Evolutionary conservation across 2,888 invertebrate species (phyloP), one percentile per base, ranked within the genome.

Genomic region (Erebia epiphron): DNA sequence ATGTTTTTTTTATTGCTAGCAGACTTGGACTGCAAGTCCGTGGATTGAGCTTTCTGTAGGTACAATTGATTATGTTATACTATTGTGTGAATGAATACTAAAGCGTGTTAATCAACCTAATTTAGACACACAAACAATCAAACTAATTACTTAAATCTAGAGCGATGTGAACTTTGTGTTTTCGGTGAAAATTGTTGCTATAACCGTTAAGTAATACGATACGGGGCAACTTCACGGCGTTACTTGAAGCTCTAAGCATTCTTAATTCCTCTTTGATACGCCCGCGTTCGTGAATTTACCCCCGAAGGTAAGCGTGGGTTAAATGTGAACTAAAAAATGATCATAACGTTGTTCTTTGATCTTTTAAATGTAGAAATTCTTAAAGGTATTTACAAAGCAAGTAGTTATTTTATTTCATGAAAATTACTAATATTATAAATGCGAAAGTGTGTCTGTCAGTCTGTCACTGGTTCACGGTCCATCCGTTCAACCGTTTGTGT

Each of bases 151-250:
- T 21, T 21, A 49, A 49, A 49, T 21, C 46, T 21, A 62, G 14
- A 43, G 43, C 35, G n/a, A 58, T 18, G 16, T 26, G 18, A 62
- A 62, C 11, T 62, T 26, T 18, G 62, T 62, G 62, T 46, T 62
- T 49, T 62, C 49, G 49, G 9, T 46, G 46, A 9, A 49, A 46
- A 49, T 62, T 62, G 21, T 18, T 49, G 62, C 49, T 21, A 62
- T 62, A 21, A 62, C 49, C 18, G 46, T 62, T 62, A 62, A 49
- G 10, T 21, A 49, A 49, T 18, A 62, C 49, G 62, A 49, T 62
- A 49, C 62, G 62, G 49, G 46, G 21, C 18, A 49, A 62, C 54
- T 56, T 66, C 43, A 54, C 41, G 14, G 18, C 35, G 16, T 65
- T 56, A 56, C 16, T 56, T 41, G 16, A 56, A 66, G 13, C 41